A percentile compares a stretch with the other conserved stretches of the same genome.
These are phyloP conservation scores for Nomada ferruginata DNA, from an alignment of 2,888 invertebrate genomes.

Conservation along the genomic window DNA sequence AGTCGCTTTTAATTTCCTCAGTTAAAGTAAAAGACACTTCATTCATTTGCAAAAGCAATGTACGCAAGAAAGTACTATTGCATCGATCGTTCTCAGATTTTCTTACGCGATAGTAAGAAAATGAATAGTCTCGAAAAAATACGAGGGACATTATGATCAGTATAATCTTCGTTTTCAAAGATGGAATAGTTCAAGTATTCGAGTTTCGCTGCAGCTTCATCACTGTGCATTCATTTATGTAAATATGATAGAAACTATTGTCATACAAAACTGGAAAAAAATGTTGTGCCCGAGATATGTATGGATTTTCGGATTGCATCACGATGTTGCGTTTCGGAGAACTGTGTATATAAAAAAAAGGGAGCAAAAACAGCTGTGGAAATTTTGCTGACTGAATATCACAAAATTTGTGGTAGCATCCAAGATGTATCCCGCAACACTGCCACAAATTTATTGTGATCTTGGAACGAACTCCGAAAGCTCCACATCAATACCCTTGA, in stretches of 20 bases:
- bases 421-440: too few species aligned
- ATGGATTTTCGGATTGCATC: too few species aligned
- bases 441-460: too few species aligned
- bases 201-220: slow-evolving; percentile 67
- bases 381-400: too few species aligned
- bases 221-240: slow-evolving; percentile 68
- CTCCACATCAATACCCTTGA: too few species aligned
- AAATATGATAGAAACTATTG: slow-evolving; percentile 66
- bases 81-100: slow-evolving; percentile 12
- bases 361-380: too few species aligned
- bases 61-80: slow-evolving; percentile 1
- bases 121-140: slow-evolving; percentile 33
- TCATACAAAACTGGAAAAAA: slow-evolving; percentile 37
- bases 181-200: slow-evolving; percentile 64
- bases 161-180: slow-evolving; percentile 48
- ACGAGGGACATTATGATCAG: slow-evolving; percentile 36
- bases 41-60: slow-evolving; percentile 1
- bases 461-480: too few species aligned
- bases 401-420: too few species aligned
- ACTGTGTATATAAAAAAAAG: too few species aligned
- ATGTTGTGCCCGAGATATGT: neutral
- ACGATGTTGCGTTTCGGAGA: too few species aligned
- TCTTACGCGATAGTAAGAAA: slow-evolving; percentile 29
- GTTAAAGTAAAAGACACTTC: neutral
- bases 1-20: neutral